These are phyloP conservation scores for Hormaphis cornu DNA, from an alignment of 1,140 invertebrate genomes.

Conservation along the genomic window DNA sequence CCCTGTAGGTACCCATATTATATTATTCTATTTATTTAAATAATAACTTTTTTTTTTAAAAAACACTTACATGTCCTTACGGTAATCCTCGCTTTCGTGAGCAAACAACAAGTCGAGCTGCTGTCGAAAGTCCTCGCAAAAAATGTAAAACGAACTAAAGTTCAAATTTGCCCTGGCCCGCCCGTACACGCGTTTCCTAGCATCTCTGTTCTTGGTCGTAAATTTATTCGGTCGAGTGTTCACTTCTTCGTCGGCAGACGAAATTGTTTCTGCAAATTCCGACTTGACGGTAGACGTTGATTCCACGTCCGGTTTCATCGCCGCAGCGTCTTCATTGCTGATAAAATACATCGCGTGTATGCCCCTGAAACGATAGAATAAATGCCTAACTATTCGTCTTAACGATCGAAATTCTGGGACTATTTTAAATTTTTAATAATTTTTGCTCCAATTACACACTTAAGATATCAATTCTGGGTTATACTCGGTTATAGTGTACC, in stretches of 20 bases:
- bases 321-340: not conserved
- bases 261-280: not conserved
- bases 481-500: too few relatives aligned
- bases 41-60: not conserved
- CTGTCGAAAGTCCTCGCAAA: slow-evolving; percentile 7
- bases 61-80: slow-evolving; percentile 8
- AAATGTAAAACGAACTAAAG: slow-evolving; percentile 18
- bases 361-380: not conserved
- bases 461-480: too few relatives aligned
- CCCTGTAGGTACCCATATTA: too few relatives aligned
- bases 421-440: too few relatives aligned
- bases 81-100: not conserved
- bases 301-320: not conserved
- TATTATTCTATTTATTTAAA: too few relatives aligned
- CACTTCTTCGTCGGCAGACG: not conserved
- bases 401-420: too few relatives aligned
- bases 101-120: not conserved
- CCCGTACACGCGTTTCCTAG: slow-evolving; percentile 1
- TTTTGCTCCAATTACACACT: too few relatives aligned
- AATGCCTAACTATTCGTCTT: too few relatives aligned
- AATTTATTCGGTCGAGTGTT: not conserved
- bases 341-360: not conserved
- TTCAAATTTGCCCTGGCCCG: slow-evolving; percentile 8
- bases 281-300: not conserved
- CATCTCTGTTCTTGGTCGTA: not conserved